Conservation (phyloP, 2,888 invertebrate species). For the Mallateleia sp. region DNA sequence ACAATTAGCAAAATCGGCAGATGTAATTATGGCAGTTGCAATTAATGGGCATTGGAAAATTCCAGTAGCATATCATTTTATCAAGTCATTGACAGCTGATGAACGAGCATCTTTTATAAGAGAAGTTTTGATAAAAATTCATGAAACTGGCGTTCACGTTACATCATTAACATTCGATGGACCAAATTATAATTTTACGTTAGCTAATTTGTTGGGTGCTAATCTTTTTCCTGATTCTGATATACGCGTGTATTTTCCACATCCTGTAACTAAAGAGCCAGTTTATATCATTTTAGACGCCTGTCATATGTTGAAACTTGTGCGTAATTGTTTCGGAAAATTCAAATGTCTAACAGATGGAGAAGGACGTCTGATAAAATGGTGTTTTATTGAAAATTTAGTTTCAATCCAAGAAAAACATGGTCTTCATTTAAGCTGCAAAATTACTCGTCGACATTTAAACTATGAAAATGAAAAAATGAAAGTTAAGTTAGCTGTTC, state of each 20-base stretch:
- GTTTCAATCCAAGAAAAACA: background rate
- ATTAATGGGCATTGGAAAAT: slow-evolving; percentile 65
- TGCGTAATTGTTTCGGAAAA: slow-evolving; percentile 53
- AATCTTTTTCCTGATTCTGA: background rate
- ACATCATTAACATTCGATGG: slow-evolving; percentile 69
- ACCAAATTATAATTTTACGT: slow-evolving; percentile 41
- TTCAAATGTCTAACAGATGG: slow-evolving; percentile 16
- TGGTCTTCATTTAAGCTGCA: slow-evolving; percentile 41
- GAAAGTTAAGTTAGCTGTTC: slow-evolving; percentile 78
- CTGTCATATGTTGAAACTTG: slow-evolving; percentile 68
- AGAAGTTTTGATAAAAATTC: slow-evolving; percentile 41
- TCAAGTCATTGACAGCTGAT: slow-evolving; percentile 34
- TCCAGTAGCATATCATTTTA: slow-evolving; percentile 59
- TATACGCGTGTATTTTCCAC: slow-evolving; percentile 4
- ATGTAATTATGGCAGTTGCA: slow-evolving; percentile 52
- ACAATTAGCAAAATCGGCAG: slow-evolving; percentile 39
- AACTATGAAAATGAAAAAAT: slow-evolving; percentile 76
- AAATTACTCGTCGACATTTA: slow-evolving; percentile 73
- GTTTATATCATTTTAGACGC: slow-evolving; percentile 57
- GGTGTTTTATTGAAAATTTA: background rate
- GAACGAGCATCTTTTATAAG: slow-evolving; percentile 42
- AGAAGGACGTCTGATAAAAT: slow-evolving; percentile 65
- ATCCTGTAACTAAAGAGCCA: slow-evolving; percentile 25
- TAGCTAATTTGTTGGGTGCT: slow-evolving; percentile 55
- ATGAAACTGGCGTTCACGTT: slow-evolving; percentile 54